Evolutionary conservation across 2,888 invertebrate genomes (phyloP), one percentile per base, ranked within the genome.

Genomic region (Zele albiditarsus): DNA sequence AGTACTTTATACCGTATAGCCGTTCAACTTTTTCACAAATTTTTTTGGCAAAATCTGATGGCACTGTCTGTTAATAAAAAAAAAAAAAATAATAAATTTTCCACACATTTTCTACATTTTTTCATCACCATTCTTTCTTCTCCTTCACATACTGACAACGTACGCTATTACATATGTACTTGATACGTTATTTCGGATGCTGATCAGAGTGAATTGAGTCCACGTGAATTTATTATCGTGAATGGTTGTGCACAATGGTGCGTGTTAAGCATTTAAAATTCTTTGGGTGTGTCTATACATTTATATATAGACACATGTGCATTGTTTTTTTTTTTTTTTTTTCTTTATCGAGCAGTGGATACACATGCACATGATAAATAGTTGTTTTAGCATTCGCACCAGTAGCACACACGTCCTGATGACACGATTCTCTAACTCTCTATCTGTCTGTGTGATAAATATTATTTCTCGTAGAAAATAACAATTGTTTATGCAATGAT

Each of bases 201-300:
- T 85, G 86, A 76, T 81, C 80, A 57, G 38, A 38, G 20, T 53
- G 78, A 82, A 84, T 84, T 82, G 83, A 82, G 85, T 80, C 74
- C 83, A 80, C 71, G 77, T 79, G 83, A 85, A 84, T 86, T 85
- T 83, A 86, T 86, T 85, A 82, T 80, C 81, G 78, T 79, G 78
- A 84, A 83, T 85, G 27, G 60, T 60, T 28, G 60, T 27, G 31
- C 76, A 74, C 62, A 14, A 10, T 68, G 63, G 25, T 74, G 60
- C 70, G 67, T 70, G 70, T 16, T 14, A 20, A 23, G 70, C 57
- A 70, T 70, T 38, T 42, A 20, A 58, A 70, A 53, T 33, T 53
- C 16, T 27, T 53, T 25, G 46, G 49, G 46, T 49, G 20, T 49
- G 27, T 49, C 23, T 53, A n/a, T 46, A 46, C 3, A 46, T 46